Evolutionary conservation across 2,113 vertebrate genomes (phyloP), one percentile per base, ranked within the genome.

Genomic region (Agapornis roseicollis): DNA sequence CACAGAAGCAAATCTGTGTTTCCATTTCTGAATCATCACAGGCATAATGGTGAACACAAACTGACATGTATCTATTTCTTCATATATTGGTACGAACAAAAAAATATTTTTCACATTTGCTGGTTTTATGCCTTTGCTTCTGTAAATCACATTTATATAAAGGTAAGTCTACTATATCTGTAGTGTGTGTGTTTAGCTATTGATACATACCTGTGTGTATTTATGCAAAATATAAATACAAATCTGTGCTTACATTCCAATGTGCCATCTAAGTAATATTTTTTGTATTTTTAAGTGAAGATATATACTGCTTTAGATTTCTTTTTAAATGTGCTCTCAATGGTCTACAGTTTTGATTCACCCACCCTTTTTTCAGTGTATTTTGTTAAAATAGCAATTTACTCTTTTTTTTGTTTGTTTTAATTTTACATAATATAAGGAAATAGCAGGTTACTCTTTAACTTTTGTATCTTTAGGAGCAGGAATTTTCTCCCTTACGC

Each of bases 31-130:
- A 47, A 28, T 92, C 64, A 24, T 70, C 29, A 52, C n/a, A 69
- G 46, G 22, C 23, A 3, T 15, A 49, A 11, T 31, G 20, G 13
- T 39, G 55, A 41, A 37, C 44, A 50, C 9, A 17, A 63, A 4
- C 55, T 68, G 61, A n/a, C 7, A 2, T 0, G 0, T 33, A 5
- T 37, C 65, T 70, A 15, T 28, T 85, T 82, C 76, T 78, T 15
- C 60, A 15, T 42, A 18, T 60, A 28, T 20, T 93, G 23, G 33
- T 81, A 56, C 50, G 81, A 81, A 47, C 58, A 74, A 41, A 8
- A 20, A 8, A 41, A 41, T 39, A 4, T 29, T 89, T 35, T 82
- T 77, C 68, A 58, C 35, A 63, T 73, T 77, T 70, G 31, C 29
- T 76, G 3, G 15, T 56, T 25, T 61, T 76, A 49, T 27, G 79